Conservation (phyloP, 2,113 vertebrate genomes). For the Eclectus roratus region DNA sequence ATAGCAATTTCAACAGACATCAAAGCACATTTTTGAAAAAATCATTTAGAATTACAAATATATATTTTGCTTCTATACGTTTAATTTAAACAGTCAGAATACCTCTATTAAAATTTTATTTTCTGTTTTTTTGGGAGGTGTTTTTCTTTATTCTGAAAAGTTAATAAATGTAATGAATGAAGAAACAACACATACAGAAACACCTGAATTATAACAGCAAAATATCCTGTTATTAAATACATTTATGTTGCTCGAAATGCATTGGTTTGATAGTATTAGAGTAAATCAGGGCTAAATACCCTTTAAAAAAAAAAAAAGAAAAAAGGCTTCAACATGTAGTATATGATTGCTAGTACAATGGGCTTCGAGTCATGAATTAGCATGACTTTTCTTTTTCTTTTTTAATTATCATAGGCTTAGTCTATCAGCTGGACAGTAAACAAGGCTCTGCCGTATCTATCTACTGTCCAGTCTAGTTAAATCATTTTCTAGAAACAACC, state of each 20-base stretch:
- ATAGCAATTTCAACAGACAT: neutral
- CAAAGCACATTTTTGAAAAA: neutral
- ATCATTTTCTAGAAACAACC: constrained; percentile 62
- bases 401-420: neutral
- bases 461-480: constrained; percentile 56
- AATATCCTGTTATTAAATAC: neutral
- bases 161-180: neutral
- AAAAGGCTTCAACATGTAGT: neutral
- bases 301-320: neutral
- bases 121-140: neutral
- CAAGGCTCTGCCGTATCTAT: neutral
- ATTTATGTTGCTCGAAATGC: neutral
- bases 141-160: neutral
- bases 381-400: neutral
- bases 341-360: neutral
- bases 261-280: neutral
- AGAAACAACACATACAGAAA: neutral
- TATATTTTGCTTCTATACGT: neutral
- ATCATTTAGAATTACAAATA: neutral
- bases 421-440: neutral
- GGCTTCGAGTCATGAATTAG: neutral
- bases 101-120: neutral
- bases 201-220: neutral
- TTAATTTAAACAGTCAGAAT: neutral
- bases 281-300: neutral